Evolutionary conservation across 2,888 invertebrate species (phyloP).

Genomic region (Macrophya alboannulata): DNA sequence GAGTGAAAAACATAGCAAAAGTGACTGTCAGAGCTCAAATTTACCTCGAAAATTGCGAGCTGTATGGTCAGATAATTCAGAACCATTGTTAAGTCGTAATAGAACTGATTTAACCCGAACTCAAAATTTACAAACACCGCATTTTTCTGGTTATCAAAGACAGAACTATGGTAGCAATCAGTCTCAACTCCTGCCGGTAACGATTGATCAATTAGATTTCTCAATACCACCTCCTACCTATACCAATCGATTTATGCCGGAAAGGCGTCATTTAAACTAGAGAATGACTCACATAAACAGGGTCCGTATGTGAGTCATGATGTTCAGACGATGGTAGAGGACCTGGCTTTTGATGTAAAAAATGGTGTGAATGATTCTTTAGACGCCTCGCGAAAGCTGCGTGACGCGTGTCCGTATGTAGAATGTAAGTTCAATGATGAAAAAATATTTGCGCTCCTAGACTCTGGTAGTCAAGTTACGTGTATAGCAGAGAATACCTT

Average conservation of each 20-base stretch:
- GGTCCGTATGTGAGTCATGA: constrained; percentile 1
- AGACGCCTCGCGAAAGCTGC: not conserved
- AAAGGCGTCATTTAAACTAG: not conserved
- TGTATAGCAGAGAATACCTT: not conserved
- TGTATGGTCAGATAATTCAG: no score
- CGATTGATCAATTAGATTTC: not conserved
- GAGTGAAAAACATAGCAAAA: no score
- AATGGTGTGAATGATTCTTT: not conserved
- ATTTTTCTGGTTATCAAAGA: not conserved
- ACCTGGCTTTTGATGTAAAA: constrained; percentile 7
- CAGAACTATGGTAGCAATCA: not conserved
- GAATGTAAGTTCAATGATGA: constrained; percentile 4
- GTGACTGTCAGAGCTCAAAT: no score
- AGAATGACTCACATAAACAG: not conserved
- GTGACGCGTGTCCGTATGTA: not conserved
- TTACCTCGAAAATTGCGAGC: no score
- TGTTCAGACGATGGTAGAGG: not conserved
- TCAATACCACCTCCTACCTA: not conserved
- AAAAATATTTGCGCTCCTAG: not conserved
- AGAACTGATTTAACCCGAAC: no score
- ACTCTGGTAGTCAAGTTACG: constrained; percentile 10
- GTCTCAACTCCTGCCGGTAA: not conserved
- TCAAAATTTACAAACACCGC: no score
- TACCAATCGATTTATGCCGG: not conserved
- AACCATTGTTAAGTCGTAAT: no score